Evolutionary conservation across 2,888 invertebrate genomes (phyloP).

Genomic region (Zhengitettix transpicula): DNA sequence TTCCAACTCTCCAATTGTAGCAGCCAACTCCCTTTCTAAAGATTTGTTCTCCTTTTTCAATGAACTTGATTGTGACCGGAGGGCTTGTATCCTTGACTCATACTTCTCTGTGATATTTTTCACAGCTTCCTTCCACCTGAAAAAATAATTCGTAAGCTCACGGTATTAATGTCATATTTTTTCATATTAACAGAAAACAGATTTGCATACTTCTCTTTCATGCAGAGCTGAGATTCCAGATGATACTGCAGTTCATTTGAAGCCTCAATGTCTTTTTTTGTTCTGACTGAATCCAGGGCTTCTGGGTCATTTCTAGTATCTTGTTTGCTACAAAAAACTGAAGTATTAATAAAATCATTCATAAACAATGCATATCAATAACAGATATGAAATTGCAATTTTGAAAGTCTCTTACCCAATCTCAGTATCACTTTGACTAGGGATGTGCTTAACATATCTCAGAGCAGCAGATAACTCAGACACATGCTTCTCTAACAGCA

Average conservation of each 20-base stretch:
- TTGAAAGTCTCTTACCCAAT: neutral
- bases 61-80: neutral
- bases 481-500: no score
- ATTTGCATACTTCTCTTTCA: neutral
- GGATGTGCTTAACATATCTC: no score
- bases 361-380: neutral
- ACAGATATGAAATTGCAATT: neutral
- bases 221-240: neutral
- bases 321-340: neutral
- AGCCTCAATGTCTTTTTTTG: neutral
- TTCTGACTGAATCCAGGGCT: neutral
- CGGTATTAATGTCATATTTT: neutral
- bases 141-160: neutral
- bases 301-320: neutral
- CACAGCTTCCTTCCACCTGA: neutral
- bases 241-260: neutral
- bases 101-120: neutral
- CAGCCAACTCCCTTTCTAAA: neutral
- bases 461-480: no score
- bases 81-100: neutral
- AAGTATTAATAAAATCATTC: neutral
- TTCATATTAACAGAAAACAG: neutral
- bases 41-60: neutral
- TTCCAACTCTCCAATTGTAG: neutral
- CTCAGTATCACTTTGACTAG: neutral